phyloP scores from a whole-genome alignment of 2,113 vertebrate genomes.

The Lophochroa leadbeateri region DNA sequence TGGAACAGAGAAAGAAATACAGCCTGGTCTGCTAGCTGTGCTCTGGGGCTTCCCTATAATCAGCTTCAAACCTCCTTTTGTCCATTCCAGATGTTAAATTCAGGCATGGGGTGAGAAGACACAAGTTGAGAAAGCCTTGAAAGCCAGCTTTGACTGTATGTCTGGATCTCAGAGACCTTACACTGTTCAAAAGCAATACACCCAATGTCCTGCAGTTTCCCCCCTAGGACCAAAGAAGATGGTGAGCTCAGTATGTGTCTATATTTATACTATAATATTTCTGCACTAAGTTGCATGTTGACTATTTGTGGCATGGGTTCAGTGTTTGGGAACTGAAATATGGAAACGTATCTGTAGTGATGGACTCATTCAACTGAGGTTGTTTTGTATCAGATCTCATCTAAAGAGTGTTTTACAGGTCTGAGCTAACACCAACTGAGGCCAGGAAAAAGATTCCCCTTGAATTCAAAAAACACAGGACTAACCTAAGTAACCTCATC shows the following conservation, averaged over 20 bases:
- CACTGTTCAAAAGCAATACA: neutral
- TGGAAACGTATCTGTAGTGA: neutral
- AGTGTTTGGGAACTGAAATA: neutral
- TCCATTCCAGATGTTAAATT: neutral
- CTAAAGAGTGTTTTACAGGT: neutral
- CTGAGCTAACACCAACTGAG: neutral
- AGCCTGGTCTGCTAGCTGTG: neutral
- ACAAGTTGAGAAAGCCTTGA: neutral
- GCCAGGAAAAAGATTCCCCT: neutral
- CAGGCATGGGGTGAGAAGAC: neutral
- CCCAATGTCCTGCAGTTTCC: neutral
- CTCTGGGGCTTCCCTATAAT: neutral
- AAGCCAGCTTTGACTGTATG: neutral
- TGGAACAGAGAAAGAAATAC: neutral
- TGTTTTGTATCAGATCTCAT: neutral
- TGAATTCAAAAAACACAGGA: neutral
- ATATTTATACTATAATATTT: neutral
- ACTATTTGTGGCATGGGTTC: neutral
- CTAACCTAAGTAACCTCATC: neutral
- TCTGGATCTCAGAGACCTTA: neutral
- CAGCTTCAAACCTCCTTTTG: neutral
- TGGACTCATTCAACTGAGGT: neutral
- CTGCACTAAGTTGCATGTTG: neutral
- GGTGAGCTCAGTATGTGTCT: rapidly evolving
- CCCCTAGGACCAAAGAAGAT: neutral